Conservation (phyloP, 1,140 invertebrate species). For the Calliphora vicina region DNA sequence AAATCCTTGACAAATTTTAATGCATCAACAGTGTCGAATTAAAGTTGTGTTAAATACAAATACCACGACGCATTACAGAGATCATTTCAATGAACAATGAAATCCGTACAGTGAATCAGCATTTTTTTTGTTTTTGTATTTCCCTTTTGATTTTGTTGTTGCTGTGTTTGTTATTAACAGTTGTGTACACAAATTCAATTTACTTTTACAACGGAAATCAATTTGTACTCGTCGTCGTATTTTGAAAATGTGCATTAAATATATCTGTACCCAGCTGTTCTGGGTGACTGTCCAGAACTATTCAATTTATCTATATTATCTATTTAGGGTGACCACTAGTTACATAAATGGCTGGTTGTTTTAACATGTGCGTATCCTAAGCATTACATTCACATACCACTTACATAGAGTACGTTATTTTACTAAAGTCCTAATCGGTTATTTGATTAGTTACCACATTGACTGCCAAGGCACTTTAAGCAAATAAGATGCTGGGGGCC, state of each 20-base stretch:
- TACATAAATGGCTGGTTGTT: no score
- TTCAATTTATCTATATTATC: no score
- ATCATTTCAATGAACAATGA: background rate
- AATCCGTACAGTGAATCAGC: background rate
- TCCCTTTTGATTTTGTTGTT: background rate
- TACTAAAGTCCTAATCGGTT: no score
- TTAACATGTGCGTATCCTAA: no score
- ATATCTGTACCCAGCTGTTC: background rate
- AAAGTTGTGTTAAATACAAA: constrained; percentile 1
- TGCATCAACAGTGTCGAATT: background rate
- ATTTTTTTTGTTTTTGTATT: background rate
- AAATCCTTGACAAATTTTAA: background rate
- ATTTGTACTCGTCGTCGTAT: background rate
- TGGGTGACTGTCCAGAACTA: no score
- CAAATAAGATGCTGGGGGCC: no score
- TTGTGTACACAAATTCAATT: background rate
- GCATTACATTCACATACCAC: no score
- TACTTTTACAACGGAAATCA: constrained; percentile 18
- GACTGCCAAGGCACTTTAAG: no score
- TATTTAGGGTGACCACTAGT: no score
- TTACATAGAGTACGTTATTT: no score
- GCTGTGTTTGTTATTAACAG: background rate
- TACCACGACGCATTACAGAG: background rate
- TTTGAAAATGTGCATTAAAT: background rate
- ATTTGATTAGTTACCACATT: no score